phyloP scores from a whole-genome alignment of 2,797 vertebrate species.

The Trachops cirrhosus region DNA sequence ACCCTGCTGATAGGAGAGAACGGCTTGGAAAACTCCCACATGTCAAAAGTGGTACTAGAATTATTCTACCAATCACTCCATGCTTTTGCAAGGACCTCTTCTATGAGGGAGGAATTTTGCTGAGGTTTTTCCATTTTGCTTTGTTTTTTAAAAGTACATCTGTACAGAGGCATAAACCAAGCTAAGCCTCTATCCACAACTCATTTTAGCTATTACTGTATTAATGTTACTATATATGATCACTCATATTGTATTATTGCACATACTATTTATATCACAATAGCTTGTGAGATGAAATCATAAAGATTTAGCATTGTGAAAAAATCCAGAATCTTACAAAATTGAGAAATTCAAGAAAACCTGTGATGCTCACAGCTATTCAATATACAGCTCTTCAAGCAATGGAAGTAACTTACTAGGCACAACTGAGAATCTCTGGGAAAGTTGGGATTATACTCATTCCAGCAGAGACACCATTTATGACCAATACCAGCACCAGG shows the following conservation, averaged over 20 bases:
- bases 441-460: slow-evolving; percentile 92
- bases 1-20: neutral
- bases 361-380: neutral
- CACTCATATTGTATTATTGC: neutral
- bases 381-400: neutral
- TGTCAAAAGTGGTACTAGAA: neutral
- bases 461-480: slow-evolving; percentile 91
- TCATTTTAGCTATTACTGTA: neutral
- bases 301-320: neutral
- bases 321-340: neutral
- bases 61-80: neutral
- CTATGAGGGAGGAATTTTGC: neutral
- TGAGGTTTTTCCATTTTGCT: neutral
- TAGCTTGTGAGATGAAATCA: neutral
- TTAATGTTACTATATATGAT: neutral
- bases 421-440: slow-evolving; percentile 91
- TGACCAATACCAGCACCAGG: slow-evolving; percentile 87
- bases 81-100: neutral
- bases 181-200: neutral
- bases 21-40: neutral
- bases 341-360: neutral
- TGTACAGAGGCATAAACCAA: neutral
- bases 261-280: neutral
- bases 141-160: neutral
- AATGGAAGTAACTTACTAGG: slow-evolving; percentile 87